Evolutionary conservation across 1,140 invertebrate species (phyloP).

Genomic region (Eriosoma lanigerum): DNA sequence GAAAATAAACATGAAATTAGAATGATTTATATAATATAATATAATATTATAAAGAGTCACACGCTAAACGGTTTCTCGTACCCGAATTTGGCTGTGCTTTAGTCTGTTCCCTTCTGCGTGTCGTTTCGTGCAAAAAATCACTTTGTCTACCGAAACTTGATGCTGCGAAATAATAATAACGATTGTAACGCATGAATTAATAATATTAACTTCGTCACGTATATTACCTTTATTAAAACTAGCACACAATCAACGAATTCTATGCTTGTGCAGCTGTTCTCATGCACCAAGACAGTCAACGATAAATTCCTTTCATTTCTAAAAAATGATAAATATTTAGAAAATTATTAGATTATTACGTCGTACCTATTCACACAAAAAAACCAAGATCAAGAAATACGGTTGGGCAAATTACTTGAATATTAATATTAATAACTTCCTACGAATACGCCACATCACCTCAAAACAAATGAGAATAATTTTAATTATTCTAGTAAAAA

Average conservation of each 20-base stretch:
- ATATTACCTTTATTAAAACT: constrained; percentile 35
- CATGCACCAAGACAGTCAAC: constrained; percentile 42
- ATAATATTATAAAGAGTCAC: not conserved
- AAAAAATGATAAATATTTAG: constrained; percentile 16
- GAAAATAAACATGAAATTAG: constrained; percentile 39
- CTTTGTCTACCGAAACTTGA: constrained; percentile 44
- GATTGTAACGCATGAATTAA: not conserved
- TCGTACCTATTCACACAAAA: not conserved
- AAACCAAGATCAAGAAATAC: not conserved
- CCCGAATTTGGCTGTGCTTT: constrained; percentile 45
- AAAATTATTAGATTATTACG: not conserved
- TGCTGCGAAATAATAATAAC: constrained; percentile 29
- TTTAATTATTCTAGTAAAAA: too few species aligned
- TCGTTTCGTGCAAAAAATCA: constrained; percentile 48
- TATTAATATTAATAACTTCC: not conserved
- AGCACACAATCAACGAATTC: constrained; percentile 45
- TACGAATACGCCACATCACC: too few species aligned
- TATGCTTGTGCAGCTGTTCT: constrained; percentile 36
- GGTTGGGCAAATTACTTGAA: not conserved
- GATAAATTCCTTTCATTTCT: constrained; percentile 43
- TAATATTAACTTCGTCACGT: constrained; percentile 19
- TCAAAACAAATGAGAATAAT: too few species aligned
- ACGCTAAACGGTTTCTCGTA: not conserved
- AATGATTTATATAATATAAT: not conserved
- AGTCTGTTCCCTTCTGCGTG: constrained; percentile 25